Evolutionary conservation across 1,140 invertebrate genomes (phyloP), one percentile per base, ranked within the genome.

Genomic region (Tachypleus tridentatus): DNA sequence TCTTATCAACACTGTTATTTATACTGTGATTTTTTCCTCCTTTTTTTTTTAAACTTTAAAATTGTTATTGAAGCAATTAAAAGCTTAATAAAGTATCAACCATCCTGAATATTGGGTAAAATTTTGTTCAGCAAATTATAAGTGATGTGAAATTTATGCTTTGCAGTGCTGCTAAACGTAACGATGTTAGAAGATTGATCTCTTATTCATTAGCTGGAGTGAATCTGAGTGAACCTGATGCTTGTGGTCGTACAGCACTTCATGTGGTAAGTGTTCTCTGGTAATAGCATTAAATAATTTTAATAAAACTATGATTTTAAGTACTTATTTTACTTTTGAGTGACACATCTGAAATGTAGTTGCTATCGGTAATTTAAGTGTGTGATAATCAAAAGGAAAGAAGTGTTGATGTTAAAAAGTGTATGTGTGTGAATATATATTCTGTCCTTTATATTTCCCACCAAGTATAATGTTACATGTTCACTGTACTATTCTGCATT

Each of bases 171-270:
- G 74, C 71, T 5, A 70, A 70, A 7, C 82, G 83, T 3, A 78
- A 80, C 3, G 73, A 78, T 29, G 11, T 82, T 1, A 74, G 72
- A 8, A 77, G 83, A 5, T 71, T 88, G 3, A 68, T 78, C 53
- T 85, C 85, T 0, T 86, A 81, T 68, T 68, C 76, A 7, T 60
- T 82, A 11, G 86, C 86, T 4, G 84, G 85, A 4, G 85, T 80
- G 3, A 81, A 86, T 76, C 68, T 87, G 0, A 79, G 80, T 3
- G 79, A 81, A 67, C 61, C 62, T 71, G 61, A 75, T 71, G 60
- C 70, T 70, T 60, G 70, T 70, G 59, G 68, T 66, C 58, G 74
- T 70, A 57, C 70, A 71, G 65, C 71, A 69, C 57, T 77, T 68
- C 70, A 72, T 68, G 53, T 71, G 72, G 61, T 76, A 73, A 51